phyloP scores from a whole-genome alignment of 2,113 vertebrate species.

The Rhinichthys klamathensis region DNA sequence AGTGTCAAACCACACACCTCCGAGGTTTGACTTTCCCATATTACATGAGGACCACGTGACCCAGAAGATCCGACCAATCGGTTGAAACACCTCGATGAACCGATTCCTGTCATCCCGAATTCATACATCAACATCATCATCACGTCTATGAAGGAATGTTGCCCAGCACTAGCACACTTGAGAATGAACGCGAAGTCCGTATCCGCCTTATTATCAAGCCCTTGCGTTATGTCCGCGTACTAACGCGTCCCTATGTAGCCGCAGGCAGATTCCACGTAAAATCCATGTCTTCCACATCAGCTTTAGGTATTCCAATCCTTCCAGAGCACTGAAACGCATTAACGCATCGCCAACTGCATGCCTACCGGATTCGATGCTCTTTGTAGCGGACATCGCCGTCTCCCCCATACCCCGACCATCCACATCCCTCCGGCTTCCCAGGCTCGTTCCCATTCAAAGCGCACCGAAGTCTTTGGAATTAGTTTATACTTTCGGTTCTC shows the following conservation, averaged over 20 bases:
- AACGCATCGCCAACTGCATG: slow-evolving; percentile 11
- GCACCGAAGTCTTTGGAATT: slow-evolving; percentile 71
- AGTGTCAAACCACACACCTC: slow-evolving; percentile 39
- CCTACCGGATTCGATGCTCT: slow-evolving; percentile 50
- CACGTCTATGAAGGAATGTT: slow-evolving; percentile 56
- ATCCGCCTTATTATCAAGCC: background rate
- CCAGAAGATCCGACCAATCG: slow-evolving; percentile 70
- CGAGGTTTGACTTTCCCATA: slow-evolving; percentile 61
- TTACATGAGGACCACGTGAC: slow-evolving; percentile 73
- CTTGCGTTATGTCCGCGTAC: background rate
- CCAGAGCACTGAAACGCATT: slow-evolving; percentile 4
- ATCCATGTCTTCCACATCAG: slow-evolving; percentile 18
- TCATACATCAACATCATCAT: slow-evolving; percentile 48
- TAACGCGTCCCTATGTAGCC: slow-evolving; percentile 5
- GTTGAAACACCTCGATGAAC: slow-evolving; percentile 61
- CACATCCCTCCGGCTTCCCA: slow-evolving; percentile 48
- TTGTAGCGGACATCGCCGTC: slow-evolving; percentile 46
- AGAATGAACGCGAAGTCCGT: slow-evolving; percentile 17
- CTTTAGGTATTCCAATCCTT: slow-evolving; percentile 8
- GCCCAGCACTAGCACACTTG: slow-evolving; percentile 35
- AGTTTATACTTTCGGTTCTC: slow-evolving; percentile 98
- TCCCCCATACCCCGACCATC: slow-evolving; percentile 49
- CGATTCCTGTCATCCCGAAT: slow-evolving; percentile 54
- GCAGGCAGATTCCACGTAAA: slow-evolving; percentile 24
- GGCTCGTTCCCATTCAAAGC: slow-evolving; percentile 39